Evolutionary conservation across 2,113 vertebrate genomes (phyloP), one percentile per base, ranked within the genome.

Genomic region (Myodes glareolus): DNA sequence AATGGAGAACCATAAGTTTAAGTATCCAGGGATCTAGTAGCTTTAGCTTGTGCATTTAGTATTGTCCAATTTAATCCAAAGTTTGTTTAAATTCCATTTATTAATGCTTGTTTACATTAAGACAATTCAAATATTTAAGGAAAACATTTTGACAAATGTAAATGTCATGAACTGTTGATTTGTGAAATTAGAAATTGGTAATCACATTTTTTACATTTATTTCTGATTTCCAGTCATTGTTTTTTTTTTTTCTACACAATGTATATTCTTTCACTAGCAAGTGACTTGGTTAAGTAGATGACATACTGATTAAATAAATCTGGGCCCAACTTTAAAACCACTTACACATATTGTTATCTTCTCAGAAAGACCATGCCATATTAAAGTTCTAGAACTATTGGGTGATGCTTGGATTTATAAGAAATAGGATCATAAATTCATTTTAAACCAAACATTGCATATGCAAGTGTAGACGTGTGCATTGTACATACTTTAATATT

Each of bases 171-270:
- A 98, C 97, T 14, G 84, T 78, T 97, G 76, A 23, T 42, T 90
- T 97, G 91, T 86, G 90, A 97, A 94, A 65, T 90, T 77, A 95
- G 80, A 90, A 98, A 87, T 80, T 97, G 90, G 93, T 98, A 98
- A 98, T 98, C 97, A 96, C 55, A 95, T 91, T 92, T 94, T 94
- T 96, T 97, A 78, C 78, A 97, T 98, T 97, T 97, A 97, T 77
- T 88, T 96, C 94, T 98, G 98, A 33, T 92, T 98, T 97, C 23
- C 91, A 98, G 94, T 94, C 80, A 94, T 96, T 97, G 95, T 47
- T n/a, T 95, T 45, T 98, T 47, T n/a, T 95, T 45, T 98, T 90
- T 97, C 88, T 97, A 96, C 97, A 92, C 97, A 88, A 55, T 98
- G 94, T 78, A 75, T 88, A 67, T 45, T 77, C 81, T 88, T 77